These are phyloP conservation scores for Epinotia brunnichana DNA, from an alignment of 2,888 invertebrate genomes.

Conservation along the genomic window DNA sequence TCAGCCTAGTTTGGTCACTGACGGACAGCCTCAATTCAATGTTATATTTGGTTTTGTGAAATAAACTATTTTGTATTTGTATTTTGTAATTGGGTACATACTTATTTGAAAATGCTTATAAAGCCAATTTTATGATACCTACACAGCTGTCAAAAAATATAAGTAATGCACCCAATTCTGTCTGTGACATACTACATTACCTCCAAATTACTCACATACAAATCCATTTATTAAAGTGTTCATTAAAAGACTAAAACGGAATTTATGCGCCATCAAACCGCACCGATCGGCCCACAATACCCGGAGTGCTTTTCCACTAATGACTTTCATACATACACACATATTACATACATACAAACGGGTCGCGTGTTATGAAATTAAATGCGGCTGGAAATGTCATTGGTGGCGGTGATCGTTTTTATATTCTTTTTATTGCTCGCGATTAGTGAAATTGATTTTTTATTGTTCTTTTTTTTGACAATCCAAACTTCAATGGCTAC, in stretches of 20 bases:
- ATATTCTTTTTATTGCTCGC: constrained; percentile 16
- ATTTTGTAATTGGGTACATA: too few relatives aligned
- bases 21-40: too few relatives aligned
- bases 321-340: constrained; percentile 52
- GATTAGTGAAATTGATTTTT: constrained; percentile 33
- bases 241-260: constrained; percentile 68
- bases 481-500: neutral
- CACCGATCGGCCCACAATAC: constrained; percentile 59
- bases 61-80: too few relatives aligned
- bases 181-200: neutral
- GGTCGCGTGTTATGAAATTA: constrained; percentile 37
- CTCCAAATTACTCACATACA: constrained; percentile 47
- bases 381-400: constrained; percentile 39
- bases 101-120: too few relatives aligned
- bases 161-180: neutral
- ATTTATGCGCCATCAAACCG: constrained; percentile 58
- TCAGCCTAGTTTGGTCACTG: too few relatives aligned
- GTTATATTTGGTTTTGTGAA: too few relatives aligned
- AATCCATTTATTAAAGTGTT: constrained; percentile 66
- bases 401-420: constrained; percentile 11
- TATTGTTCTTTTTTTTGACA: constrained; percentile 5
- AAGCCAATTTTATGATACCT: neutral
- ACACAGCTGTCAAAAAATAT: neutral
- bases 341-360: constrained; percentile 44
- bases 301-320: constrained; percentile 63